Conservation (phyloP, 2,888 invertebrate species). For the Helleia helle region DNA sequence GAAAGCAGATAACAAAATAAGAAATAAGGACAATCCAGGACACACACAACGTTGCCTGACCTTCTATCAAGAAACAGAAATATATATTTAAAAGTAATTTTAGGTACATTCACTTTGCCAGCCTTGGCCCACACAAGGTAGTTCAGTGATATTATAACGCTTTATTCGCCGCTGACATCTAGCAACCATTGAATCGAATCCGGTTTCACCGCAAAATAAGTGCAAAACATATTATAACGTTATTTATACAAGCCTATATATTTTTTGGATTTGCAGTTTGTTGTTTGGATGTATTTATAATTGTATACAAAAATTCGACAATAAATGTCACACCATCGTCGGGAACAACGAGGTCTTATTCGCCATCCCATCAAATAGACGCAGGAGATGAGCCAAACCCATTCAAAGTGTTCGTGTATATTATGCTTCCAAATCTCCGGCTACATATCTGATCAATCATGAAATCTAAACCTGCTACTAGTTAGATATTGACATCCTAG, state of each 20-base stretch:
- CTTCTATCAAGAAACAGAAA: conserved; percentile 14
- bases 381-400: no score
- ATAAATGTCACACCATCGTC: no score
- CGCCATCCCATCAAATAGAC: no score
- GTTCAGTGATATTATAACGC: conserved; percentile 61
- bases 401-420: no score
- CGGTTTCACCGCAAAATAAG: conserved; percentile 29
- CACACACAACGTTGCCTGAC: conserved; percentile 5
- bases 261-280: conserved; percentile 14
- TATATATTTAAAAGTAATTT: conserved; percentile 23
- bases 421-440: no score
- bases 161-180: conserved; percentile 57
- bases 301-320: no score
- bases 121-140: conserved; percentile 69
- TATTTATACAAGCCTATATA: conserved; percentile 13
- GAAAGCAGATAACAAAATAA: no score
- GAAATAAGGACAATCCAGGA: background rate
- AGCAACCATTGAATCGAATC: conserved; percentile 40
- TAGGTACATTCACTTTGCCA: conserved; percentile 57
- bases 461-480: no score
- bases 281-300: no score
- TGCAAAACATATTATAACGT: conserved; percentile 12
- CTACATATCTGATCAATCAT: no score
- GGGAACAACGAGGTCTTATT: no score
- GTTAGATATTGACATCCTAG: no score